phyloP scores from a whole-genome alignment of 2,888 invertebrate species.

The Steromphala cineraria region DNA sequence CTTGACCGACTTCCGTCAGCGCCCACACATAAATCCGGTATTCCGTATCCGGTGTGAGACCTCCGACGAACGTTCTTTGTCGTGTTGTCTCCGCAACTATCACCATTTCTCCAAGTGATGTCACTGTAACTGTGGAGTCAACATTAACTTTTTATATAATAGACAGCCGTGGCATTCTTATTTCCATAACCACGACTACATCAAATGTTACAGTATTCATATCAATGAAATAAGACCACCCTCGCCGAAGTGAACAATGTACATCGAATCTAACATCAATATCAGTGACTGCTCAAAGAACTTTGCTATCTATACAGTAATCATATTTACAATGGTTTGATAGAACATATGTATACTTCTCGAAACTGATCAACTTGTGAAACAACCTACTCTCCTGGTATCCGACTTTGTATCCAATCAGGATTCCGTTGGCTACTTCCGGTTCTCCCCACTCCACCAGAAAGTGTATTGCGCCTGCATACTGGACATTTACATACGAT shows the following conservation, averaged over 20 bases:
- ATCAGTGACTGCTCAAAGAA: no score
- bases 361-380: no score
- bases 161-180: background rate
- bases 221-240: no score
- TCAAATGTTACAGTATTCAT: no score
- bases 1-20: slow-evolving; percentile 90
- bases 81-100: slow-evolving; percentile 79
- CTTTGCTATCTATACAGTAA: no score
- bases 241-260: no score
- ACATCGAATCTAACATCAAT: no score
- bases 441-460: slow-evolving; percentile 92
- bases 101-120: slow-evolving; percentile 69
- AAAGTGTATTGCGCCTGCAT: slow-evolving; percentile 63
- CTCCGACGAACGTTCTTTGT: slow-evolving; percentile 85
- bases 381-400: slow-evolving; percentile 81
- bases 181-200: background rate
- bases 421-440: slow-evolving; percentile 90
- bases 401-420: slow-evolving; percentile 94
- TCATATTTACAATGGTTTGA: no score
- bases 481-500: slow-evolving; percentile 32
- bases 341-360: no score
- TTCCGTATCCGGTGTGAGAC: slow-evolving; percentile 88
- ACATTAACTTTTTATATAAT: background rate
- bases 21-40: slow-evolving; percentile 87
- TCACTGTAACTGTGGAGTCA: slow-evolving; percentile 75